phyloP scores from a whole-genome alignment of 92 coral and sea anemone species.

The Epizoanthus illoricatus region DNA sequence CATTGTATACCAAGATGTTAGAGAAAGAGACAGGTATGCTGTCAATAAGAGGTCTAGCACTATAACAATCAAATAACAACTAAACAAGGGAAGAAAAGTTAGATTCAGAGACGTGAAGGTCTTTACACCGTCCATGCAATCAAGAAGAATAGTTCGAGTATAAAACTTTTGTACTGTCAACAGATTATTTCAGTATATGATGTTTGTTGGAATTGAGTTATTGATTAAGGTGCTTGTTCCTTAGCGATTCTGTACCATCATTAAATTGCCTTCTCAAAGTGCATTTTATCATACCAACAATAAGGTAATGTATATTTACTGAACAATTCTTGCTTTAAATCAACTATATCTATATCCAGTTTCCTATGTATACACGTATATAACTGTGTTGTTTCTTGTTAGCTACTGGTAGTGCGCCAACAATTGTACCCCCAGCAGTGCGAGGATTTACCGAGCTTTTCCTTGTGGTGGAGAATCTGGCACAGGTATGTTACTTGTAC shows the following conservation, averaged over 20 bases:
- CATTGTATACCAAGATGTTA: constrained; percentile 93
- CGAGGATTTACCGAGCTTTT: constrained; percentile 97
- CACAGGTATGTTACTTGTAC: constrained; percentile 68
- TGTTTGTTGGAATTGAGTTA: no score
- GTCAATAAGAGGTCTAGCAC: background rate
- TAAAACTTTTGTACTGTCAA: no score
- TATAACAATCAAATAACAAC: background rate
- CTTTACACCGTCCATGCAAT: background rate
- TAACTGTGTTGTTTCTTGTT: background rate
- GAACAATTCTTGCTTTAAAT: background rate
- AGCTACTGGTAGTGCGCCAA: constrained; percentile 86
- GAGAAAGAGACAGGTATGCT: constrained; percentile 87
- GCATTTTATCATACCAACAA: no score
- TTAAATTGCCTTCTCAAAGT: no score
- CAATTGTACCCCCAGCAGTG: constrained; percentile 90
- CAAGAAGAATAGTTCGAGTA: no score
- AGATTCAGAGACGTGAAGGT: no score
- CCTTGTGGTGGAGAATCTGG: constrained; percentile 92
- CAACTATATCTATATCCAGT: background rate
- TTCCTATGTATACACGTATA: background rate
- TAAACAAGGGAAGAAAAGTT: no score
- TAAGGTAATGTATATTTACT: no score
- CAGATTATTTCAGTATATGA: no score
- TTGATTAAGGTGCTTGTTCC: no score
- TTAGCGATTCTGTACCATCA: no score